Percentiles rank a stretch among this genome's conserved stretches.
Conservation (phyloP, 1,140 invertebrate species). For the Latrodectus geometricus region DNA sequence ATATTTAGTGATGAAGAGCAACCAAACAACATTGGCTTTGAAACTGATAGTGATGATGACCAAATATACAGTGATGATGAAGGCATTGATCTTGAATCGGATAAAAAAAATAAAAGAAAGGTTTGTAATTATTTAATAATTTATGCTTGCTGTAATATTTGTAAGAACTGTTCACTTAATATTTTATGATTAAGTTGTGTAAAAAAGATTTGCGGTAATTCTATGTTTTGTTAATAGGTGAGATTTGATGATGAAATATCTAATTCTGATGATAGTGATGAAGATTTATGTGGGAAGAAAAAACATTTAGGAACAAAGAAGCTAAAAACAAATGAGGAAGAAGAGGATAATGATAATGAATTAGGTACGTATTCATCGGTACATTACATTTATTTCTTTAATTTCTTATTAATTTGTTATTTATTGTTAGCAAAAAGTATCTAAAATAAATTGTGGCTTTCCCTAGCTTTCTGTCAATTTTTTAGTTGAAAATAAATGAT, state of each 20-base stretch:
- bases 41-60: constrained; percentile 66
- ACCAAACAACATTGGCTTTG: constrained; percentile 65
- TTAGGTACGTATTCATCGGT: neutral
- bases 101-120: neutral
- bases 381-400: no score
- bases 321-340: neutral
- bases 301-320: neutral
- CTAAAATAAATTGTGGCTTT: no score
- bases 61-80: constrained; percentile 67
- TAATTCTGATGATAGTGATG: constrained; percentile 63
- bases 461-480: no score
- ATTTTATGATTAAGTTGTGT: neutral
- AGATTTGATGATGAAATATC: constrained; percentile 53
- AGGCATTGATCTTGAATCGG: constrained; percentile 10
- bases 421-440: no score
- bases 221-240: constrained; percentile 2
- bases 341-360: constrained; percentile 1
- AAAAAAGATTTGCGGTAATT: neutral
- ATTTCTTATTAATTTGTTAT: no score
- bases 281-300: constrained; percentile 24
- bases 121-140: neutral
- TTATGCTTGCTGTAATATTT: neutral
- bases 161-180: neutral
- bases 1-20: constrained; percentile 24
- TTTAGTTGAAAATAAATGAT: no score